Percentiles rank a stretch among this genome's conserved stretches.
phyloP scores from a whole-genome alignment of 1,140 invertebrate species.

The Lysiphlebus fabarum region DNA sequence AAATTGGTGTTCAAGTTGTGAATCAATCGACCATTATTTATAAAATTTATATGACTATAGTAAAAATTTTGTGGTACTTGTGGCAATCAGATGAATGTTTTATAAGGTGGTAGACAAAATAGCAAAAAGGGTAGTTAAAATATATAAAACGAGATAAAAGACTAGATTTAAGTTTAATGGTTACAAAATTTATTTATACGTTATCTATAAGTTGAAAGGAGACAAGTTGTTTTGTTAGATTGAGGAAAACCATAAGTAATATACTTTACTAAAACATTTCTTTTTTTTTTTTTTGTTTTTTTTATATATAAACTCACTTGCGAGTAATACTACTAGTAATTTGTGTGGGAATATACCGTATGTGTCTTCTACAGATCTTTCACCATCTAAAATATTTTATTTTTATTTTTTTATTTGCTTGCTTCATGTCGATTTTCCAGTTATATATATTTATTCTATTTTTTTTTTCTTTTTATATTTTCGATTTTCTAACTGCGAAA shows the following conservation, averaged over 20 bases:
- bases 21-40: neutral
- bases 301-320: too few species aligned
- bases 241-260: conserved; percentile 36
- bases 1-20: neutral
- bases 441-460: conserved; percentile 22
- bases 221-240: conserved; percentile 8
- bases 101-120: neutral
- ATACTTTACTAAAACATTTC: too few species aligned
- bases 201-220: neutral
- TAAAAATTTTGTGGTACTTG: conserved; percentile 19
- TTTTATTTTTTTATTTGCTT: conserved; percentile 23
- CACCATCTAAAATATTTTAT: neutral
- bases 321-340: conserved; percentile 33
- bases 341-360: conserved; percentile 41
- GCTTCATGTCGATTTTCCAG: neutral
- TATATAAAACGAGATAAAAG: too few species aligned
- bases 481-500: conserved; percentile 10
- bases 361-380: conserved; percentile 27
- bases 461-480: conserved; percentile 23
- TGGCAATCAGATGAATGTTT: conserved; percentile 9
- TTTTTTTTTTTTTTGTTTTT: too few species aligned
- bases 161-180: conserved; percentile 30
- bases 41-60: neutral
- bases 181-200: conserved; percentile 35
- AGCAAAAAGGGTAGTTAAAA: neutral